Evolutionary conservation across 1,140 invertebrate genomes (phyloP).

Genomic region (Drosophila kurseongensis): DNA sequence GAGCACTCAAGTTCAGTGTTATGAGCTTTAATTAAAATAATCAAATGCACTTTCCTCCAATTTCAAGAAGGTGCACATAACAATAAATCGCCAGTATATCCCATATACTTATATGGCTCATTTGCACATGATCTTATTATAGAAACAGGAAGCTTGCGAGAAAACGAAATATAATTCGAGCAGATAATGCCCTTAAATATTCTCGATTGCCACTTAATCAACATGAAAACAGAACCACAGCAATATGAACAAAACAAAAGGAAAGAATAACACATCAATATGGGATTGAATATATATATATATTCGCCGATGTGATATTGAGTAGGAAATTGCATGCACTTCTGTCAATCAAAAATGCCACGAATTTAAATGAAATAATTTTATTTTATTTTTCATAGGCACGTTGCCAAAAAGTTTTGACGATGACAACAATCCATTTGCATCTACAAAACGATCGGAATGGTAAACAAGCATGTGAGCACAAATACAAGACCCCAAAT

Average conservation of each 20-base stretch:
- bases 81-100: neutral
- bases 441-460: slow-evolving; percentile 11
- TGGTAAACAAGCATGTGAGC: slow-evolving; percentile 6
- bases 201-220: slow-evolving; percentile 35
- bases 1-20: neutral
- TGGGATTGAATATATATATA: slow-evolving; percentile 24
- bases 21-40: slow-evolving; percentile 11
- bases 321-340: slow-evolving; percentile 52
- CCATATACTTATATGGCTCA: neutral
- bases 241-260: slow-evolving; percentile 22
- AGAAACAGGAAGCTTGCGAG: slow-evolving; percentile 37
- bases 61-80: neutral
- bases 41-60: slow-evolving; percentile 21
- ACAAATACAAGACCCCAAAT: neutral
- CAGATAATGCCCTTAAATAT: slow-evolving; percentile 45
- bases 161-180: slow-evolving; percentile 16
- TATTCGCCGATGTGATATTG: slow-evolving; percentile 24
- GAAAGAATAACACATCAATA: slow-evolving; percentile 20
- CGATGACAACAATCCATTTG: slow-evolving; percentile 54
- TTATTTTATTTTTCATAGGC: slow-evolving; percentile 42
- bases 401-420: slow-evolving; percentile 55
- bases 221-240: slow-evolving; percentile 15
- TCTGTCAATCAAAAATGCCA: slow-evolving; percentile 40
- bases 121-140: slow-evolving; percentile 19
- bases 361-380: slow-evolving; percentile 33